Evolutionary conservation across 1,140 invertebrate species (phyloP).

Genomic region (Danaus plexippus): DNA sequence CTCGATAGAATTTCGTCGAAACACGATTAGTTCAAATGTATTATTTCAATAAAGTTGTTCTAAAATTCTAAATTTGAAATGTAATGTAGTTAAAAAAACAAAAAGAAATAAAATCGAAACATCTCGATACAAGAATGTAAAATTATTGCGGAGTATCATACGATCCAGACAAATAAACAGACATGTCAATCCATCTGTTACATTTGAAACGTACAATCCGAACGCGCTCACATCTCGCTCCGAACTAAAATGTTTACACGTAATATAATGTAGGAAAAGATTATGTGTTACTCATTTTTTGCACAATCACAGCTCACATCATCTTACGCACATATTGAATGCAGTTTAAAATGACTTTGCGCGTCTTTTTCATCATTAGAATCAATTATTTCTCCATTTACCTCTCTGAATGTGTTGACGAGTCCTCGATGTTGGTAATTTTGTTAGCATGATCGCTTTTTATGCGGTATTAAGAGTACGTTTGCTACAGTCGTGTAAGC

Average conservation of each 20-base stretch:
- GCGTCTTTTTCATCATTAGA: slow-evolving; percentile 54
- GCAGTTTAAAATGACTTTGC: slow-evolving; percentile 55
- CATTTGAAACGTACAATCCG: no score
- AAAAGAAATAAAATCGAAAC: no score
- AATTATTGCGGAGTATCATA: no score
- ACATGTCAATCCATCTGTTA: no score
- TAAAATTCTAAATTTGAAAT: no score
- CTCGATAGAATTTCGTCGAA: slow-evolving; percentile 8
- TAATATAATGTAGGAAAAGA: slow-evolving; percentile 26
- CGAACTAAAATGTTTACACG: slow-evolving; percentile 10
- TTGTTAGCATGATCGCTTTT: slow-evolving; percentile 54
- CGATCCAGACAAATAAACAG: no score
- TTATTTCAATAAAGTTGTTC: no score
- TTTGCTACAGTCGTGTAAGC: slow-evolving; percentile 4
- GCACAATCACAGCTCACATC: slow-evolving; percentile 47
- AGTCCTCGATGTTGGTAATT: slow-evolving; percentile 48
- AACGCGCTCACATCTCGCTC: no score
- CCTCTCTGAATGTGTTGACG: slow-evolving; percentile 38
- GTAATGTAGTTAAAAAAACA: no score
- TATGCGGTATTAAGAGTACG: slow-evolving; percentile 40
- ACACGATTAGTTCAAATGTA: not conserved
- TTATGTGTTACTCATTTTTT: slow-evolving; percentile 46
- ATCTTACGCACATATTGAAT: slow-evolving; percentile 41
- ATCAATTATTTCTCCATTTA: slow-evolving; percentile 67
- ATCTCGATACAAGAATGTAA: no score